Evolutionary conservation across 1,140 invertebrate species (phyloP), one percentile per base, ranked within the genome.

Genomic region (Venturia canescens): DNA sequence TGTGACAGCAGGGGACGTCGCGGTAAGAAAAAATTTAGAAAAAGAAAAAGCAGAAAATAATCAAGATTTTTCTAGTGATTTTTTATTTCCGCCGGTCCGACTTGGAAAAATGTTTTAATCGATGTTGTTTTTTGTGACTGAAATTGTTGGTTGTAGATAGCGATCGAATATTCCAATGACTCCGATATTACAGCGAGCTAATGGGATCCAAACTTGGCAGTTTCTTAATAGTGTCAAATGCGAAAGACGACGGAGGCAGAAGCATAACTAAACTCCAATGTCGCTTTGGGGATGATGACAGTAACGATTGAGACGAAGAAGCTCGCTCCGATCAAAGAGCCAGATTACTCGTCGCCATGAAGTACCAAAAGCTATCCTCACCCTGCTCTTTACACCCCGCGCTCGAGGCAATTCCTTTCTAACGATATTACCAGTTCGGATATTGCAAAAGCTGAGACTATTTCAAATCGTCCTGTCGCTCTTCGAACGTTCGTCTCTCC

Each of bases 251-350:
- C 18, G n/a, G n/a, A 34, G n/a, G 44, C 34, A n/a, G 38, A 26
- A 71, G 38, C 69, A 38, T 48, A 38, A 53, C 50, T 21, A 53
- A 53, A 53, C 1, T 53, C 50, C 1, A 44, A 44, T 44, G 38
- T 44, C n/a, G n/a, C 38, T 53, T 18, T 18, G 16, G 50, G 50
- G 16, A 53, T 53, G 34, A 71, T 34, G 69, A 71, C 69, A 23
- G 21, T n/a, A 21, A 18, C 34, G 69, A 38, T n/a, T 53, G 50
- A 21, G n/a, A 18, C 16, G 50, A 53, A 53, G 50, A 53, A 53
- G n/a, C 16, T 53, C n/a, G n/a, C 69, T 34, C n/a, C 69, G 34
- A 71, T 71, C 69, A 71, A 71, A 71, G 69, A 44, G 16, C 69
- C 6, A 71, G 69, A 71, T 71, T 48, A 71, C 69, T 11, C 23